These are phyloP conservation scores for Eulacestoma nigropectus DNA, from an alignment of 2,113 vertebrate genomes.

Conservation along the genomic window DNA sequence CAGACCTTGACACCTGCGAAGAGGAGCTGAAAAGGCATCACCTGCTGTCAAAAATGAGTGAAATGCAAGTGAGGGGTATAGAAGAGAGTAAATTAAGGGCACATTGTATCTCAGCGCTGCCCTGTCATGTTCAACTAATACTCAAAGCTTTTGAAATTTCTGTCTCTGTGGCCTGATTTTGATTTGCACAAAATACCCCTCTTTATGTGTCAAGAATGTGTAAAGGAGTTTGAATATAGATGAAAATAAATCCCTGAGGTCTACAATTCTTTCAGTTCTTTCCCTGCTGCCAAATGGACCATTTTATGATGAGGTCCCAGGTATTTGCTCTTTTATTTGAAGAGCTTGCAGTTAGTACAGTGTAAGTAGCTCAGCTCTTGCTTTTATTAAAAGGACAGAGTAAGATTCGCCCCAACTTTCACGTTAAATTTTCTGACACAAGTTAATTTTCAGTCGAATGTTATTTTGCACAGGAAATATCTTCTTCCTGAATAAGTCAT, in stretches of 20 bases:
- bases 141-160: neutral
- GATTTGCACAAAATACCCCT: neutral
- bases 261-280: neutral
- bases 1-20: neutral
- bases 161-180: neutral
- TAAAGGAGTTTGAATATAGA: neutral
- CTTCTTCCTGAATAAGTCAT: neutral
- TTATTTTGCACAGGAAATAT: neutral
- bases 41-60: neutral
- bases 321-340: neutral
- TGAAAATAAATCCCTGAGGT: conserved; percentile 13
- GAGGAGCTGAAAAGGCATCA: neutral
- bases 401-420: neutral
- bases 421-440: neutral
- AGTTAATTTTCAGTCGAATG: neutral
- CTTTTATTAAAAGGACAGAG: neutral
- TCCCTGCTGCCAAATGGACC: conserved; percentile 9
- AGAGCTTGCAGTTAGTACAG: neutral
- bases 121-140: neutral
- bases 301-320: neutral
- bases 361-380: neutral
- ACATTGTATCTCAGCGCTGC: neutral
- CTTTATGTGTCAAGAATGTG: neutral
- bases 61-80: neutral
- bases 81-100: neutral